These are phyloP conservation scores for Coelopa frigida DNA, from an alignment of 1,140 invertebrate species.

Conservation along the genomic window DNA sequence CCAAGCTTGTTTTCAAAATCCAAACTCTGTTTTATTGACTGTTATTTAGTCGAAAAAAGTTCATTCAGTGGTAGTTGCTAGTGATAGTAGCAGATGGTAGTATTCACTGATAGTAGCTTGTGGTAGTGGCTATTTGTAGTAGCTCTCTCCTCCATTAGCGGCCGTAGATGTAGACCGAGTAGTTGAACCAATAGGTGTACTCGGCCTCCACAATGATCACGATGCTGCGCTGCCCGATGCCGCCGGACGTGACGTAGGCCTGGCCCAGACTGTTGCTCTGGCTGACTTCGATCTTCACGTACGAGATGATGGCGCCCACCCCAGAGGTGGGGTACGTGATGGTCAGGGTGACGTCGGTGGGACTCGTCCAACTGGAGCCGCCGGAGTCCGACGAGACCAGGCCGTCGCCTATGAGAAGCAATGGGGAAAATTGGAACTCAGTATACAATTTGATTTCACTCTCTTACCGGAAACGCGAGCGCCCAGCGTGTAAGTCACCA, in stretches of 20 bases:
- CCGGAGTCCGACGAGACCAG: background rate
- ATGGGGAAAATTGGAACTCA: no score
- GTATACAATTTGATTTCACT: no score
- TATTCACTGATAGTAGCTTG: no score
- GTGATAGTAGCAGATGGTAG: no score
- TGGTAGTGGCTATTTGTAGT: no score
- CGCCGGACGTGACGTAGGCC: conserved; percentile 4
- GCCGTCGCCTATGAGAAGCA: background rate
- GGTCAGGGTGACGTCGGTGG: background rate
- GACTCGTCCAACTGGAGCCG: background rate
- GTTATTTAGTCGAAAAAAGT: no score
- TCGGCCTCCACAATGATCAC: background rate
- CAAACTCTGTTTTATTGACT: no score
- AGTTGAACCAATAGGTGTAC: background rate
- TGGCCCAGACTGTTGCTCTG: background rate
- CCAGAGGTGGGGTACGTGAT: background rate
- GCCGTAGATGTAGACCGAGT: background rate
- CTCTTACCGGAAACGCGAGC: no score
- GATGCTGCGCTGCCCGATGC: background rate
- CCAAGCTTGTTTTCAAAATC: no score
- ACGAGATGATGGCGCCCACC: background rate
- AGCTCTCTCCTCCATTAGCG: no score
- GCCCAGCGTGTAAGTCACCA: conserved; percentile 5
- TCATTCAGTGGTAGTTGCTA: no score
- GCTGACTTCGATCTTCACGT: background rate